Conservation (phyloP, 2,888 invertebrate species). For the Drosophila birchii region DNA sequence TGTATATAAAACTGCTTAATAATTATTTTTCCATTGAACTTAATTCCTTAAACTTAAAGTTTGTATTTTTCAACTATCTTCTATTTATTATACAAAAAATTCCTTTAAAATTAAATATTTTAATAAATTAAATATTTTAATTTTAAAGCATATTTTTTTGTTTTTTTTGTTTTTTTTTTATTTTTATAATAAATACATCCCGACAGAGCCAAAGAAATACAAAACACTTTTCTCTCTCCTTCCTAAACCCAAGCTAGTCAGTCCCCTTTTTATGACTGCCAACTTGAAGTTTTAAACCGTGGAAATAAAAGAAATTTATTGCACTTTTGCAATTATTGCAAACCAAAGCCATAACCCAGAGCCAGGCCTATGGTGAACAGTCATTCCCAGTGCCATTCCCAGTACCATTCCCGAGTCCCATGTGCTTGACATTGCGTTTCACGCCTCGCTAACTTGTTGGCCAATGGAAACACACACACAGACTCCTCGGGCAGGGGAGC, state of each 20-base stretch:
- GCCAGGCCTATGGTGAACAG: not conserved
- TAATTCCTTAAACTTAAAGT: too few species aligned
- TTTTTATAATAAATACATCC: too few species aligned
- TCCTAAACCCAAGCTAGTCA: slow-evolving; percentile 1
- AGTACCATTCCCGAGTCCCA: slow-evolving; percentile 4
- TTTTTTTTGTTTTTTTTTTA: too few species aligned
- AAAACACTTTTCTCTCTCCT: not conserved
- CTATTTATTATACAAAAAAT: too few species aligned
- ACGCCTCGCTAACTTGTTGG: slow-evolving; percentile 69
- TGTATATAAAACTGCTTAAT: too few species aligned
- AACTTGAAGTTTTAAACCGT: slow-evolving; percentile 46
- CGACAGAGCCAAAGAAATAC: not conserved
- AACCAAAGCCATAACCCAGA: slow-evolving; percentile 69
- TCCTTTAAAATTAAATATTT: too few species aligned
- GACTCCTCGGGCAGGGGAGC: not conserved
- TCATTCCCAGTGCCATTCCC: not conserved
- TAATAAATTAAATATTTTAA: too few species aligned
- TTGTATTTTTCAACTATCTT: too few species aligned
- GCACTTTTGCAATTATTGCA: slow-evolving; percentile 77
- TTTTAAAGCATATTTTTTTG: too few species aligned
- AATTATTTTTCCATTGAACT: too few species aligned
- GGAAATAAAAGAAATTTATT: slow-evolving; percentile 72
- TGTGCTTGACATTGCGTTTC: slow-evolving; percentile 70
- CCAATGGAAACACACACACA: slow-evolving; percentile 20
- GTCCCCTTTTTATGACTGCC: slow-evolving; percentile 3